phyloP scores from a whole-genome alignment of 2,113 vertebrate genomes.

The Sylvicapra grimmia region DNA sequence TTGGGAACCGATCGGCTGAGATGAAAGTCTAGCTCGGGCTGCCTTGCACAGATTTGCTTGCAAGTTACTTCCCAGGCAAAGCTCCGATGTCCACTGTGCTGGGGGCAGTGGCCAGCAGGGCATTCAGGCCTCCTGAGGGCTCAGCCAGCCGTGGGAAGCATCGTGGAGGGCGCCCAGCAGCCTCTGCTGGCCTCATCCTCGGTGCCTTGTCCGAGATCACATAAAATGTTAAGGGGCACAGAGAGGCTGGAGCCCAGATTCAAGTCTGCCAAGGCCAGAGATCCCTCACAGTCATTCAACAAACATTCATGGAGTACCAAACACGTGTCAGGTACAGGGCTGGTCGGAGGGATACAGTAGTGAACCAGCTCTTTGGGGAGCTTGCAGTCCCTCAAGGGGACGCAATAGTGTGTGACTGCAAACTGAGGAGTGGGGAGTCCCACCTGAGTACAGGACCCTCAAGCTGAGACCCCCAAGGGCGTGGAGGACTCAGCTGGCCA shows the following conservation, averaged over 20 bases:
- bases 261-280: not conserved
- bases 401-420: accelerated
- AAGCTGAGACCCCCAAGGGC: not conserved
- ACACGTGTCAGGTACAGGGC: accelerated
- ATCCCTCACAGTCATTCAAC: not conserved
- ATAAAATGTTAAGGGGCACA: too few species aligned
- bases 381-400: accelerated
- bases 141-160: accelerated
- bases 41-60: accelerated
- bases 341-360: accelerated
- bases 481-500: not conserved
- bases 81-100: accelerated
- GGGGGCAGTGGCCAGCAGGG: not conserved
- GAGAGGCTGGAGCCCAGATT: not conserved
- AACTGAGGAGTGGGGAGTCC: accelerated
- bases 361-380: not conserved
- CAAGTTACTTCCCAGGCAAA: accelerated
- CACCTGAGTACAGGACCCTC: not conserved
- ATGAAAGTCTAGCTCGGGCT: accelerated
- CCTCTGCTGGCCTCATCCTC: not conserved
- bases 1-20: accelerated
- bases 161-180: accelerated
- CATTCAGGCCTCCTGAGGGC: not conserved
- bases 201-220: not conserved
- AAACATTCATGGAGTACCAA: not conserved